A percentile compares a stretch with the other conserved stretches of the same genome.
phyloP scores from a whole-genome alignment of 2,797 vertebrate genomes.

The Eulemur coronatus region DNA sequence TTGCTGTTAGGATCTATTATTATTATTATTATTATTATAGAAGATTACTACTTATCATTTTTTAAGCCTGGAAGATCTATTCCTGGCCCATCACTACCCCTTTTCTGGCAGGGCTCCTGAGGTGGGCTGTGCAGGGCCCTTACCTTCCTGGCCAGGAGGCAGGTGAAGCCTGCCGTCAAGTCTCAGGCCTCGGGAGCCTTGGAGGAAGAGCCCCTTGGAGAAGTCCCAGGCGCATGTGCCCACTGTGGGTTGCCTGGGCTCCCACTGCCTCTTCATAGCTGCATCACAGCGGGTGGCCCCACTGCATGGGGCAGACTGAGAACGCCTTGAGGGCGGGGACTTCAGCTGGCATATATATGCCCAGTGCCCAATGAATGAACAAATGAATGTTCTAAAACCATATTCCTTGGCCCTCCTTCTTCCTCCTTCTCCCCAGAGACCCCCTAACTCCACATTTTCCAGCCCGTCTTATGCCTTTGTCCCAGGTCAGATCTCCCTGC shows the following conservation, averaged over 20 bases:
- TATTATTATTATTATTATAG: neutral
- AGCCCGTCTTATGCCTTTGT: neutral
- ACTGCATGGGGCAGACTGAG: neutral
- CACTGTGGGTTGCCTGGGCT: neutral
- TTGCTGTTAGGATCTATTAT: neutral
- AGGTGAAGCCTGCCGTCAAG: neutral
- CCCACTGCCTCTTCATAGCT: accelerated
- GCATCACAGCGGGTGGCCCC: accelerated
- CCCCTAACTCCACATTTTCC: neutral
- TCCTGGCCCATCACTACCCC: neutral
- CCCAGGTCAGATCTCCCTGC: neutral
- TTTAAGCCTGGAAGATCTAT: neutral
- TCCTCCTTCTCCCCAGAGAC: neutral
- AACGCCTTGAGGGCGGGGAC: neutral
- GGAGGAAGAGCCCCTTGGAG: neutral
- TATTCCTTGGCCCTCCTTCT: neutral
- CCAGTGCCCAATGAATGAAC: neutral
- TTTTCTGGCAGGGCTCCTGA: neutral
- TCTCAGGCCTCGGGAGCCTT: neutral
- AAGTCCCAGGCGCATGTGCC: neutral
- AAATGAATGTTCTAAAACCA: neutral
- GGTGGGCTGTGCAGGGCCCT: neutral
- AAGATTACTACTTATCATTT: neutral
- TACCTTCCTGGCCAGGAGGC: neutral
- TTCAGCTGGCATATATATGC: neutral